Evolutionary conservation across 2,113 vertebrate species (phyloP).

Genomic region (Ctenodactylus gundi): DNA sequence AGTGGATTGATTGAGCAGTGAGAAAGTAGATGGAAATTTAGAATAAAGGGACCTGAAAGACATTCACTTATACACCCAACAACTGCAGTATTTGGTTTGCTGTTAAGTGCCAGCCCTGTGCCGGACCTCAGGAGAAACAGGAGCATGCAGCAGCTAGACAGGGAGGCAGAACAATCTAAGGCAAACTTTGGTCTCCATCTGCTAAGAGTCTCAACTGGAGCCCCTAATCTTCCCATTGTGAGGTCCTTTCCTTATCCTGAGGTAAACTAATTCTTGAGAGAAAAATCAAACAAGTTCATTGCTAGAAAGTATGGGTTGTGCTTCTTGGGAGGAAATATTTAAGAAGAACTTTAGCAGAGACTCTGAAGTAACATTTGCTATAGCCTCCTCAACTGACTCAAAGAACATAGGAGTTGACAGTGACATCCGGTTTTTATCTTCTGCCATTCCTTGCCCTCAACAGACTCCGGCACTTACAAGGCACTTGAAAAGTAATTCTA

Average conservation of each 20-base stretch:
- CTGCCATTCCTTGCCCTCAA: neutral
- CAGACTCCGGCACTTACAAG: neutral
- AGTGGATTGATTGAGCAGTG: neutral
- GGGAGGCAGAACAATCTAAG: neutral
- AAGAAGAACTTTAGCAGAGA: neutral
- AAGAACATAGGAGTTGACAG: neutral
- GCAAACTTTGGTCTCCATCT: neutral
- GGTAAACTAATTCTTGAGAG: neutral
- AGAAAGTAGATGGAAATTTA: neutral
- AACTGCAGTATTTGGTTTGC: neutral
- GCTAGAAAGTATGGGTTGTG: neutral
- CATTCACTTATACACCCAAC: neutral
- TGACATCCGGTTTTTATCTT: neutral
- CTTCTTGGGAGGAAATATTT: neutral
- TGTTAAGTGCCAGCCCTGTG: neutral
- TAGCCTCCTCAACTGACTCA: neutral
- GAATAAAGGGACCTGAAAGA: rapidly evolving
- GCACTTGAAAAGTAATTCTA: neutral
- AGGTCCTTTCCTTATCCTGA: neutral
- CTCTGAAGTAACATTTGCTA: neutral
- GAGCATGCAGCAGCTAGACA: neutral
- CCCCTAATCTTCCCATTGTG: neutral
- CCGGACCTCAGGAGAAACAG: neutral
- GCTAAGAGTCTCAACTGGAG: neutral
- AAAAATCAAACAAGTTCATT: neutral